phyloP scores from a whole-genome alignment of 1,140 invertebrate genomes.

The Achroia grisella region DNA sequence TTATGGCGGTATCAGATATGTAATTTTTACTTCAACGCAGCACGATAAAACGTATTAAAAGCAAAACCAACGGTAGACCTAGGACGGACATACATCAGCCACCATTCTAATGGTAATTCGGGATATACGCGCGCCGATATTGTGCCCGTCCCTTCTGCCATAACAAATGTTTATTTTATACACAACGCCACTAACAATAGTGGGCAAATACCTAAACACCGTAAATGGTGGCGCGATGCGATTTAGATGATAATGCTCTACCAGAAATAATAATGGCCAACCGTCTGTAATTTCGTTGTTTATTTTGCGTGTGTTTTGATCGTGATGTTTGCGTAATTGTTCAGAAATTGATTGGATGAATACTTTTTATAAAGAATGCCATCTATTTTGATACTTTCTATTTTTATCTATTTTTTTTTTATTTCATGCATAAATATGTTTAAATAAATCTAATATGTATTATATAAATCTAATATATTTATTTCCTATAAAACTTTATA shows the following conservation, averaged over 20 bases:
- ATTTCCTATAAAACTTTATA: too few species aligned
- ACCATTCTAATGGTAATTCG: constrained; percentile 69
- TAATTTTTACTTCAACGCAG: too few species aligned
- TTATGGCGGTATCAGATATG: too few species aligned
- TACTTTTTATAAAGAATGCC: too few species aligned
- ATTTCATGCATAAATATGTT: too few species aligned
- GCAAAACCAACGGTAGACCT: not conserved
- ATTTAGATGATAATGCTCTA: constrained; percentile 67
- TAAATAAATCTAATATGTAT: too few species aligned
- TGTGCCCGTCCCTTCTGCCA: constrained; percentile 54
- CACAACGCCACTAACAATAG: constrained; percentile 73
- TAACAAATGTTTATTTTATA: constrained; percentile 74
- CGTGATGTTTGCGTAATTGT: not conserved
- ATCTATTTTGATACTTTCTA: too few species aligned
- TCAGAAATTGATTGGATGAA: too few species aligned
- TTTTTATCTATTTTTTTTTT: too few species aligned
- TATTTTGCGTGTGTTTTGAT: constrained; percentile 10
- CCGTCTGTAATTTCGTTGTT: constrained; percentile 39
- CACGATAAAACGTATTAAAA: constrained; percentile 2
- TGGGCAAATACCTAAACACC: constrained; percentile 71
- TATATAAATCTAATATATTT: too few species aligned
- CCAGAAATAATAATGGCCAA: constrained; percentile 58
- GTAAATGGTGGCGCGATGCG: constrained; percentile 57
- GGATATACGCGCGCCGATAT: constrained; percentile 55
- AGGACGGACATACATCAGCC: constrained; percentile 50